Percentiles rank a stretch among this genome's conserved stretches.
These are phyloP conservation scores for Athrips mouffetella DNA, from an alignment of 2,888 invertebrate species.

Conservation along the genomic window DNA sequence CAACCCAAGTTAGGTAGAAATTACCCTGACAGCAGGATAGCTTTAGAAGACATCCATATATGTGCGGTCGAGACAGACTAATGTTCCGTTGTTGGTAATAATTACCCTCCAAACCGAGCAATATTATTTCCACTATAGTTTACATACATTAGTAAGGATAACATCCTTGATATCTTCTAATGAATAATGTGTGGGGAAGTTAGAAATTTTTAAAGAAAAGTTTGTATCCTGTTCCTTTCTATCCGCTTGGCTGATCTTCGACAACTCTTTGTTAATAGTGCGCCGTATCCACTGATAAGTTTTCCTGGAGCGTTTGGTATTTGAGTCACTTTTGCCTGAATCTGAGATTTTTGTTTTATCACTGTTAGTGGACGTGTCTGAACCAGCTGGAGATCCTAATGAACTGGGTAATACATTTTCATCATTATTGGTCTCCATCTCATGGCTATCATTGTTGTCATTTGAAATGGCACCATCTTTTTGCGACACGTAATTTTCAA, in stretches of 20 bases:
- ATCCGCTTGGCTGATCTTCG: not conserved
- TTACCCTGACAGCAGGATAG: no score
- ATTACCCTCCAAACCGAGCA: no score
- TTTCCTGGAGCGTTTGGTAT: not conserved
- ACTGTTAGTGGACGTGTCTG: not conserved
- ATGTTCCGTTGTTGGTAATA: no score
- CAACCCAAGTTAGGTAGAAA: no score
- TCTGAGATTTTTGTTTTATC: not conserved
- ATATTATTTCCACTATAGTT: no score
- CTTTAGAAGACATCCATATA: no score
- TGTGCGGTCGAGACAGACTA: no score
- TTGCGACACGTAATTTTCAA: no score
- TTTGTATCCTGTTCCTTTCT: not conserved
- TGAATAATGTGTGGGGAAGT: not conserved
- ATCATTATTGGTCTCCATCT: not conserved
- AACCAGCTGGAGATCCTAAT: not conserved
- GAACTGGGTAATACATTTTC: not conserved
- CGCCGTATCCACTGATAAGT: not conserved
- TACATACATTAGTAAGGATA: not conserved
- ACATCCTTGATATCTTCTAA: not conserved
- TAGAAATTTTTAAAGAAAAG: not conserved
- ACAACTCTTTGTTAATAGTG: not conserved
- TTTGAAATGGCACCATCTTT: no score
- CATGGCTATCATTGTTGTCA: not conserved
- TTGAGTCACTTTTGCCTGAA: not conserved